Evolutionary conservation across 1,140 invertebrate species (phyloP), one percentile per base, ranked within the genome.

Genomic region (Macrostomum lignano): DNA sequence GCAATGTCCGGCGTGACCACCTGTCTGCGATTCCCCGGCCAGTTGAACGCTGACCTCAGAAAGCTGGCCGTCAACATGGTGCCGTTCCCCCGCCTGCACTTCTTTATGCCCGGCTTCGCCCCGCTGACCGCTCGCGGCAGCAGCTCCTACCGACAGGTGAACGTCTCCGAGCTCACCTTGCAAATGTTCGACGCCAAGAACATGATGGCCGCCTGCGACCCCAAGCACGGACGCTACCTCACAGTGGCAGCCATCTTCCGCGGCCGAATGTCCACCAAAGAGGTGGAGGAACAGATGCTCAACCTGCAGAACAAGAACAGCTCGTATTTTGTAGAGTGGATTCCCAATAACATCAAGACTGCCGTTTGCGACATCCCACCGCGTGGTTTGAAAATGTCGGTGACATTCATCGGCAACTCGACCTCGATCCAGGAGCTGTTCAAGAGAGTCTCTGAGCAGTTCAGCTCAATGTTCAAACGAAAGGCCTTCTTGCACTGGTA

Each of bases 401-500:
- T 48, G 5, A 55, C 49, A 9, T 54, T 51, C 45, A 44, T 61
- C 36, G 33, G 65, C 69, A 53, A 53, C 43, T 51, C 49, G 26
- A 76, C 73, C 1, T 69, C 71, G 5, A 73, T 76, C 38, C 71
- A 74, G 46, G 68, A 72, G 41, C 44, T 72, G 13, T 73, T 74
- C 48, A 71, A 70, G 45, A 55, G 70, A 31, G 67, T 73, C 33
- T 66, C 65, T 9, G 67, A 72, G 40, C 68, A 71, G 41, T 74
- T 72, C 47, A 67, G 66, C 37, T 64, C 65, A 2, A 71, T 71
- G 68, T 69, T 69, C 48, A 49, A 65, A 15, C 53, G 67, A 19
- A 76, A 74, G 48, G 72, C 73, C 44, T 76, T 75, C 64, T 42
- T 70, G 24, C 67, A 70, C 42, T 69, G 78, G 78, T 72, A 74